phyloP scores from a whole-genome alignment of 2,888 invertebrate species.

The Callyntrura sp. region DNA sequence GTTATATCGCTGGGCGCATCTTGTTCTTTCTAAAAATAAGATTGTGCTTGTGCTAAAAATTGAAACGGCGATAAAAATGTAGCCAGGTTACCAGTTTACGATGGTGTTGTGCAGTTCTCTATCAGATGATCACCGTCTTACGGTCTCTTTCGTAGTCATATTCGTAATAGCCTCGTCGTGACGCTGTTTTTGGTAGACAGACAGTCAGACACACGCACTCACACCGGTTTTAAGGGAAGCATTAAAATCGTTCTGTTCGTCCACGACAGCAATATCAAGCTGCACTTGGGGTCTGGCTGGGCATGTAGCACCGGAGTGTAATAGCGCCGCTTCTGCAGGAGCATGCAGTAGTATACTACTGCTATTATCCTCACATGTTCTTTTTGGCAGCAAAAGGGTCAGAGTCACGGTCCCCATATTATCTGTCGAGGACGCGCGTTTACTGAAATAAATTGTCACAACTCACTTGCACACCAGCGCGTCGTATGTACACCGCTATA shows the following conservation, averaged over 20 bases:
- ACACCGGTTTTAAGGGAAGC: background rate
- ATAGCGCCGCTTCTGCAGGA: background rate
- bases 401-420: slow-evolving; percentile 71
- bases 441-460: slow-evolving; percentile 71
- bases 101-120: slow-evolving; percentile 19
- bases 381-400: slow-evolving; percentile 50
- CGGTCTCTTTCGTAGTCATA: background rate
- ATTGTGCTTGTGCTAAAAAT: background rate
- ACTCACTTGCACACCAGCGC: slow-evolving; percentile 54
- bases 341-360: background rate
- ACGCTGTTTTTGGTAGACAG: background rate
- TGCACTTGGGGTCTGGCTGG: background rate
- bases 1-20: no score
- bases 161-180: background rate
- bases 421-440: slow-evolving; percentile 59
- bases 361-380: background rate
- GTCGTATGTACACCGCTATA: background rate
- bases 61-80: slow-evolving; percentile 37
- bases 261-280: background rate
- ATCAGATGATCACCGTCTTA: background rate
- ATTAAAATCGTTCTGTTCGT: slow-evolving; percentile 2
- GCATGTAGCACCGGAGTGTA: background rate
- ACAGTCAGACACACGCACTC: background rate
- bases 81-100: slow-evolving; percentile 48
- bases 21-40: background rate